Conservation (phyloP, 2,113 vertebrate species). For the Otocyon megalotis region DNA sequence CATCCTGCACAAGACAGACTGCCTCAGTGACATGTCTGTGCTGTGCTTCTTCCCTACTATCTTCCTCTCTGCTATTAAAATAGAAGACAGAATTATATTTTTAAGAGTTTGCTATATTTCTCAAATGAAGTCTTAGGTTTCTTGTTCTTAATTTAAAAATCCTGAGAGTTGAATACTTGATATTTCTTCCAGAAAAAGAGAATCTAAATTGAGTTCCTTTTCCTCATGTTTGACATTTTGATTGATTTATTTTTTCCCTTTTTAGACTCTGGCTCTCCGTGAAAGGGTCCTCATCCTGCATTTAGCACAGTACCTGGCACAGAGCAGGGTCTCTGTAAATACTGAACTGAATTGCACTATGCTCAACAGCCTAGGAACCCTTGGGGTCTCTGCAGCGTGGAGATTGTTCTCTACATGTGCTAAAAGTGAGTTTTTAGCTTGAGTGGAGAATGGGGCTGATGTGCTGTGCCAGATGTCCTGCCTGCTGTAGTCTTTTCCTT, state of each 20-base stretch:
- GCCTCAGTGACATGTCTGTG: background rate
- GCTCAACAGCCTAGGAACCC: no score
- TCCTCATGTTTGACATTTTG: background rate
- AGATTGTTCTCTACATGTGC: background rate
- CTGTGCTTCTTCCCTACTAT: background rate
- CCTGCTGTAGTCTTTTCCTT: background rate
- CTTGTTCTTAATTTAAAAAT: slow-evolving; percentile 53
- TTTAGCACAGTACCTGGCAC: background rate
- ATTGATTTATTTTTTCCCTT: slow-evolving; percentile 52
- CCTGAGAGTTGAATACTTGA: background rate
- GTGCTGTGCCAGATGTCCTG: background rate
- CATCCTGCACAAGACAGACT: background rate
- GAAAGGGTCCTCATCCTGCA: background rate
- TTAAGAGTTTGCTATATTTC: slow-evolving; percentile 3
- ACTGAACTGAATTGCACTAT: background rate
- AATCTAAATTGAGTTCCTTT: slow-evolving; percentile 36
- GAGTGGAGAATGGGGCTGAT: background rate
- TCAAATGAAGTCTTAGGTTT: background rate
- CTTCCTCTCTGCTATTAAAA: background rate
- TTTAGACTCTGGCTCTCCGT: slow-evolving; percentile 9
- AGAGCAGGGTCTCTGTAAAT: background rate
- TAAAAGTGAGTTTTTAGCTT: background rate
- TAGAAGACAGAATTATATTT: background rate
- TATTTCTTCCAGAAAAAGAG: slow-evolving; percentile 29
- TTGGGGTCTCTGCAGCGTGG: background rate